A percentile compares a stretch with the other conserved stretches of the same genome.
These are phyloP conservation scores for Oenanthe melanoleuca DNA, from an alignment of 2,113 vertebrate species.

Conservation along the genomic window DNA sequence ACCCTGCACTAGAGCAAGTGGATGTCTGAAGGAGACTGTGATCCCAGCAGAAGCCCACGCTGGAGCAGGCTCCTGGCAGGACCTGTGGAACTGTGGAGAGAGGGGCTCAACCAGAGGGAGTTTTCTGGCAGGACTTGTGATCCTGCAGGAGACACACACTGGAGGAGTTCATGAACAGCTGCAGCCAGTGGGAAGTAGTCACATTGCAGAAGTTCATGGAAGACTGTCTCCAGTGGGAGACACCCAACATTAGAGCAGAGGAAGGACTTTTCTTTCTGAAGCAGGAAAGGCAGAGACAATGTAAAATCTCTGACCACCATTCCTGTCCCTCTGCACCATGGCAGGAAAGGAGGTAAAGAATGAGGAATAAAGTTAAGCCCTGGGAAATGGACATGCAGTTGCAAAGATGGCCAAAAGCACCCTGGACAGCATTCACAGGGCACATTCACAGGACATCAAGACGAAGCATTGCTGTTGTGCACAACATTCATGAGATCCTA, in stretches of 20 bases:
- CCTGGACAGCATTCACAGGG: not conserved
- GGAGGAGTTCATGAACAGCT: not conserved
- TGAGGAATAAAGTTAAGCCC: not conserved
- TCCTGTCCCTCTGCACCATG: not conserved
- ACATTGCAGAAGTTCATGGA: not conserved
- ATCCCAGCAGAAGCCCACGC: fast-evolving
- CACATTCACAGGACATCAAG: not conserved
- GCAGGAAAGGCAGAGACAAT: no score
- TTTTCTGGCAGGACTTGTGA: not conserved
- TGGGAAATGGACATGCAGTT: not conserved
- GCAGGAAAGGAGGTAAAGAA: not conserved
- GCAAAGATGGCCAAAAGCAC: no score
- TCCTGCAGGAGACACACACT: fast-evolving
- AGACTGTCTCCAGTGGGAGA: not conserved
- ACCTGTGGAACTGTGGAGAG: not conserved
- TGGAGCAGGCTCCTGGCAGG: not conserved
- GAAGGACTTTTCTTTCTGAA: not conserved
- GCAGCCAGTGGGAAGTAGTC: not conserved
- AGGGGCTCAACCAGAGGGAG: not conserved
- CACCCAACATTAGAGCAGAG: not conserved
- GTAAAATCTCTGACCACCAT: fast-evolving
- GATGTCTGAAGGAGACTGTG: not conserved
- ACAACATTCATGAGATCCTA: not conserved
- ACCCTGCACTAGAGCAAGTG: not conserved
- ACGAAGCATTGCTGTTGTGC: not conserved